These are phyloP conservation scores for Diceros bicornis DNA, from an alignment of 2,797 vertebrate species.

Conservation along the genomic window DNA sequence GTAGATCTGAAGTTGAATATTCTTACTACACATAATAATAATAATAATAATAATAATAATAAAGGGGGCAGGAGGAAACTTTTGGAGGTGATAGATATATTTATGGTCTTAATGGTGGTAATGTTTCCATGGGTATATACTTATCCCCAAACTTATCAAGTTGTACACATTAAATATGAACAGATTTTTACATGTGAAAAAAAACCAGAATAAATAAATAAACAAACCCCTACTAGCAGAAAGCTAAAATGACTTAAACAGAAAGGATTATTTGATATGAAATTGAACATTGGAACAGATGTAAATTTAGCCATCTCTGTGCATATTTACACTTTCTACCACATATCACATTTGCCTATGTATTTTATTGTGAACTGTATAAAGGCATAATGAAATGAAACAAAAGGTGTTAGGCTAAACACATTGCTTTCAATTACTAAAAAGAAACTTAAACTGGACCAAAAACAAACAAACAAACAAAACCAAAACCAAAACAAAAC, in stretches of 20 bases:
- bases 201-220: not conserved
- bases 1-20: not conserved
- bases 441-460: not conserved
- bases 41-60: not conserved
- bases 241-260: not conserved
- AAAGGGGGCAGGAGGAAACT: not conserved
- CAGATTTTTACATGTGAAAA: not conserved
- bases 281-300: not conserved
- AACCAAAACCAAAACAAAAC: not conserved
- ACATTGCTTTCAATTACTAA: not conserved
- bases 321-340: not conserved
- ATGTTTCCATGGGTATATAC: not conserved
- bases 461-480: not conserved
- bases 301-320: not conserved
- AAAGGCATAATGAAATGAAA: not conserved
- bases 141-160: not conserved
- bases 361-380: not conserved
- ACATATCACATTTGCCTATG: not conserved
- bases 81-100: not conserved
- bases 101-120: not conserved
- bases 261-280: not conserved
- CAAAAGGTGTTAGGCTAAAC: not conserved
- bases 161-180: not conserved
- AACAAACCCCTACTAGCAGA: not conserved
- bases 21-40: not conserved